A percentile compares a stretch with the other conserved stretches of the same genome.
Conservation (phyloP, 2,797 vertebrate genomes). For the Notolepis coatsorum region DNA sequence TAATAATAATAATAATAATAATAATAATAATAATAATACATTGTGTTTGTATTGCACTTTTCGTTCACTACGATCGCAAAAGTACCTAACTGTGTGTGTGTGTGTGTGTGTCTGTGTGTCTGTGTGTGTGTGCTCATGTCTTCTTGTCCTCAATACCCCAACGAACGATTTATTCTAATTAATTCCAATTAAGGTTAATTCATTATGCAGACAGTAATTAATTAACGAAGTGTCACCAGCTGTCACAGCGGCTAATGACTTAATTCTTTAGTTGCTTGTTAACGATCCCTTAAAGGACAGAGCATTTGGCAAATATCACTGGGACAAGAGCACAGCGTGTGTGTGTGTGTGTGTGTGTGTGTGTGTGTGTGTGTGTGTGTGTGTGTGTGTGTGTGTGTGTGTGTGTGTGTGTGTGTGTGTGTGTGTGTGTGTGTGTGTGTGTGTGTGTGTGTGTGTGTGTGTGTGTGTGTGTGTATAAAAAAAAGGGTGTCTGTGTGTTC, state of each 20-base stretch:
- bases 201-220: slow-evolving; percentile 59
- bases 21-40: slow-evolving; percentile 29
- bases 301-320: slow-evolving; percentile 58
- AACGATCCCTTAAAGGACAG: slow-evolving; percentile 62
- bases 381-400: slow-evolving; percentile 1
- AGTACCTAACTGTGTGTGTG: slow-evolving; percentile 36
- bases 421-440: not conserved
- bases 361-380: not conserved
- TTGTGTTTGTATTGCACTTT: too few species aligned
- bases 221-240: slow-evolving; percentile 55
- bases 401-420: not conserved
- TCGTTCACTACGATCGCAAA: too few species aligned
- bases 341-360: slow-evolving; percentile 1
- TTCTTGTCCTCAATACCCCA: slow-evolving; percentile 46
- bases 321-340: slow-evolving; percentile 32
- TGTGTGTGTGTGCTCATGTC: slow-evolving; percentile 43
- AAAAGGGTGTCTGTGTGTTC: too few species aligned
- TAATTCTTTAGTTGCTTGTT: slow-evolving; percentile 60
- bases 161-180: slow-evolving; percentile 41
- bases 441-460: not conserved
- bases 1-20: too few species aligned
- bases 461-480: not conserved
- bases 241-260: slow-evolving; percentile 61
- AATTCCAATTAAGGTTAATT: slow-evolving; percentile 50
- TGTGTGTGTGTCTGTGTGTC: slow-evolving; percentile 1